Percentiles rank a stretch among this genome's conserved stretches.
Conservation (phyloP, 2,113 vertebrate genomes). For the Synchiropus splendidus region DNA sequence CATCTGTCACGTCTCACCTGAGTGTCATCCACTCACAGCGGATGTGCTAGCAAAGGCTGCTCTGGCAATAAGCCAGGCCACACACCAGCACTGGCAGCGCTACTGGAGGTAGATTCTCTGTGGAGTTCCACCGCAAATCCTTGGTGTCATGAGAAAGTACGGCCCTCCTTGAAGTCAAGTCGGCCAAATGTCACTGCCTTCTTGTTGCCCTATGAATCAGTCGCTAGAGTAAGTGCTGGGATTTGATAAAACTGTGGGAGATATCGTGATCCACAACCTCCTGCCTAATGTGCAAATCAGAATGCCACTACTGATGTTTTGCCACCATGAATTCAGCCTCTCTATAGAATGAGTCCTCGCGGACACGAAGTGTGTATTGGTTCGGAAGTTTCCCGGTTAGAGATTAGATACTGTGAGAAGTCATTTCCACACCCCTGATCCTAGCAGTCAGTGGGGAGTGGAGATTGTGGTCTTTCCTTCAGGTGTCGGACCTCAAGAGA, state of each 20-base stretch:
- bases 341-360: too few relatives aligned
- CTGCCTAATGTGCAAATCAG: too few relatives aligned
- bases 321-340: too few relatives aligned
- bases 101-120: slow-evolving; percentile 6
- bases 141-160: slow-evolving; percentile 23
- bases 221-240: too few relatives aligned
- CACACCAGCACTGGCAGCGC: slow-evolving; percentile 10
- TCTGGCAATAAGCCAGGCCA: slow-evolving; percentile 1
- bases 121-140: slow-evolving; percentile 26
- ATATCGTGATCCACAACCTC: too few relatives aligned
- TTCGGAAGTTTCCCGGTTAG: too few relatives aligned
- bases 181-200: too few relatives aligned
- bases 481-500: background rate
- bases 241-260: too few relatives aligned
- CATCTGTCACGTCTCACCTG: slow-evolving; percentile 7
- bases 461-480: background rate
- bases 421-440: background rate
- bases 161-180: background rate
- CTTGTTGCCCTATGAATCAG: too few relatives aligned
- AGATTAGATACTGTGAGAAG: background rate
- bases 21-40: slow-evolving; percentile 18
- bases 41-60: slow-evolving; percentile 5
- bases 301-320: too few relatives aligned
- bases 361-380: too few relatives aligned
- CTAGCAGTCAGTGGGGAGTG: background rate